A percentile compares a stretch with the other conserved stretches of the same genome.
phyloP scores from a whole-genome alignment of 1,140 invertebrate genomes.

The Zophobas morio region DNA sequence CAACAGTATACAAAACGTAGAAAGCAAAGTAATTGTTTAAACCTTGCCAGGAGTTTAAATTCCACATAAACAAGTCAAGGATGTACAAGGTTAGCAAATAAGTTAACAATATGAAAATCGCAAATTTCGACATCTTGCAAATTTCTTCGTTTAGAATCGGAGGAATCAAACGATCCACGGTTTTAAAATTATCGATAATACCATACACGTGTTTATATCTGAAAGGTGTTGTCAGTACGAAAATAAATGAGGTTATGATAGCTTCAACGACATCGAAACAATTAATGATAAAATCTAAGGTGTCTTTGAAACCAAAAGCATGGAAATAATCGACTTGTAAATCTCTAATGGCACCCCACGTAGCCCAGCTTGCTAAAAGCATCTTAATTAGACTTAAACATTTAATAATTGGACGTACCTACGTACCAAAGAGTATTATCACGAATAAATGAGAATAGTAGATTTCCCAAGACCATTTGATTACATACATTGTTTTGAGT shows the following conservation, averaged over 20 bases:
- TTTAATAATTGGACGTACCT: too few relatives aligned
- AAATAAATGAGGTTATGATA: constrained; percentile 47
- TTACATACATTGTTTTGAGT: too few relatives aligned
- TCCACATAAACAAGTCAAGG: constrained; percentile 25
- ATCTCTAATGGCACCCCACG: constrained; percentile 7
- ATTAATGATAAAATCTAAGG: constrained; percentile 20
- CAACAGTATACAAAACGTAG: constrained; percentile 4
- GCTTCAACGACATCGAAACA: constrained; percentile 50
- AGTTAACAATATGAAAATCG: too few relatives aligned
- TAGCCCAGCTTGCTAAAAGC: not conserved
- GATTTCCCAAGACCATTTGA: too few relatives aligned
- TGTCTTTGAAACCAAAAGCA: constrained; percentile 11
- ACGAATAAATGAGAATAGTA: too few relatives aligned
- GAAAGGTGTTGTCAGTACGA: constrained; percentile 49
- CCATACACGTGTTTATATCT: constrained; percentile 41
- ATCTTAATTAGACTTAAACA: not conserved
- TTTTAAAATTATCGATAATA: constrained; percentile 47
- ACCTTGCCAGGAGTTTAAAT: not conserved
- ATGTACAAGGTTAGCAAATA: not conserved
- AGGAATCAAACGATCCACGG: constrained; percentile 8
- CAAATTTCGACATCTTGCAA: not conserved
- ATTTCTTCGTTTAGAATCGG: not conserved
- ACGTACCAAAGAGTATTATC: too few relatives aligned
- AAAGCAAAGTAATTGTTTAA: constrained; percentile 27
- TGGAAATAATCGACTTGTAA: not conserved